Evolutionary conservation across 2,888 invertebrate species (phyloP).

Genomic region (Limenitis camilla): DNA sequence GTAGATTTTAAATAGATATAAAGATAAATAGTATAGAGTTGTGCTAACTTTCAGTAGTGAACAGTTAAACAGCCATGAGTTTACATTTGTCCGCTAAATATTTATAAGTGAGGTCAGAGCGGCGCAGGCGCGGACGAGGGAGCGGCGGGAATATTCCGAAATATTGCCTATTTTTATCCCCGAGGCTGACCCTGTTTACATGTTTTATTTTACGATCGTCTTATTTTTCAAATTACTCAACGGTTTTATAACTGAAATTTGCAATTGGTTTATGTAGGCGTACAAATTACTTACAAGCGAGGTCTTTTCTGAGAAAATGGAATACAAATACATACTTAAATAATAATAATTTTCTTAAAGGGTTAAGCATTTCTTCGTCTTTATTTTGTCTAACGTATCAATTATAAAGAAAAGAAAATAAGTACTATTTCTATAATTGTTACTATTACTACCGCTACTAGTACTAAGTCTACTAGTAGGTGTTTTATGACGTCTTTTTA

Average conservation of each 20-base stretch:
- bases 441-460: no score
- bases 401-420: no score
- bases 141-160: constrained; percentile 58
- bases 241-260: constrained; percentile 13
- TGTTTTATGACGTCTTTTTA: no score
- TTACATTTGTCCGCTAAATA: constrained; percentile 32
- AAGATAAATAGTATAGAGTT: constrained; percentile 17
- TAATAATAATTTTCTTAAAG: no score
- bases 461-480: no score
- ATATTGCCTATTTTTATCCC: constrained; percentile 57
- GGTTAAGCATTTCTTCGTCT: no score
- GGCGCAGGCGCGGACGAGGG: constrained; percentile 33
- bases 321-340: no score
- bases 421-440: no score
- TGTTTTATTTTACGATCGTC: constrained; percentile 51
- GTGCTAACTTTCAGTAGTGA: constrained; percentile 29
- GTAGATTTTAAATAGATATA: neutral
- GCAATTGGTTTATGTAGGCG: neutral
- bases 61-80: neutral
- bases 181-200: constrained; percentile 67
- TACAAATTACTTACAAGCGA: neutral
- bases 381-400: no score
- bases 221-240: constrained; percentile 37
- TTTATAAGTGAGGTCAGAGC: constrained; percentile 36
- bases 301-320: no score